A percentile compares a stretch with the other conserved stretches of the same genome.
These are phyloP conservation scores for Meleagris gallopavo DNA, from an alignment of 2,113 vertebrate genomes.

Conservation along the genomic window DNA sequence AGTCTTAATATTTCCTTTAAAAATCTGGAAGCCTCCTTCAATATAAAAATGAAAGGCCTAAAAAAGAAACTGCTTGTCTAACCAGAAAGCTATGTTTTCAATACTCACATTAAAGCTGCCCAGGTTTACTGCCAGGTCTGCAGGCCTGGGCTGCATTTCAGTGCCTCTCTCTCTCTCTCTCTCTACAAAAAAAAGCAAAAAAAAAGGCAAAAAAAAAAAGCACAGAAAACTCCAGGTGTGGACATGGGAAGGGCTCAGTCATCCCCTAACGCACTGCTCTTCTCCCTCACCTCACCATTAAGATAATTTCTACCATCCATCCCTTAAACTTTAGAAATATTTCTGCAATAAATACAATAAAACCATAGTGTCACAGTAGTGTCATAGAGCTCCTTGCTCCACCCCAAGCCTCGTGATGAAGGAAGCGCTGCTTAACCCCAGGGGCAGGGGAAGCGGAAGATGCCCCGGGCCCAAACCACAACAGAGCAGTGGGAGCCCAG, in stretches of 20 bases:
- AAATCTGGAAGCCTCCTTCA: background rate
- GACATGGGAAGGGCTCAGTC: background rate
- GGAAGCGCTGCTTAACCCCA: background rate
- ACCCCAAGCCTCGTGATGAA: background rate
- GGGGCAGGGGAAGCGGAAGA: background rate
- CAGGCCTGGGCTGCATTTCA: background rate
- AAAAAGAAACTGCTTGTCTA: background rate
- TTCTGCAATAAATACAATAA: background rate
- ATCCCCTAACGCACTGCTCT: rapidly evolving
- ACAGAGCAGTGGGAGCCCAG: background rate
- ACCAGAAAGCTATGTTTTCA: background rate
- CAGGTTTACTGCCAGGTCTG: background rate
- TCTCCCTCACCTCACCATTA: background rate
- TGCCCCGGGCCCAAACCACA: rapidly evolving
- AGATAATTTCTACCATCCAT: background rate
- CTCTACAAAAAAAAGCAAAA: rapidly evolving
- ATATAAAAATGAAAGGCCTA: background rate
- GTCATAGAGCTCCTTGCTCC: background rate
- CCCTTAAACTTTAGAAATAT: background rate
- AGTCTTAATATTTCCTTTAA: background rate
- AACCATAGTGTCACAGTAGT: background rate
- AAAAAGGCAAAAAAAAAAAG: background rate
- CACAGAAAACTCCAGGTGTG: background rate
- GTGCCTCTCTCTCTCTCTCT: background rate
- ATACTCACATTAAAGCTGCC: background rate